Base-by-base conservation (phyloP, 2,888 invertebrate species). In the Chaitophorus viminalis region DNA sequence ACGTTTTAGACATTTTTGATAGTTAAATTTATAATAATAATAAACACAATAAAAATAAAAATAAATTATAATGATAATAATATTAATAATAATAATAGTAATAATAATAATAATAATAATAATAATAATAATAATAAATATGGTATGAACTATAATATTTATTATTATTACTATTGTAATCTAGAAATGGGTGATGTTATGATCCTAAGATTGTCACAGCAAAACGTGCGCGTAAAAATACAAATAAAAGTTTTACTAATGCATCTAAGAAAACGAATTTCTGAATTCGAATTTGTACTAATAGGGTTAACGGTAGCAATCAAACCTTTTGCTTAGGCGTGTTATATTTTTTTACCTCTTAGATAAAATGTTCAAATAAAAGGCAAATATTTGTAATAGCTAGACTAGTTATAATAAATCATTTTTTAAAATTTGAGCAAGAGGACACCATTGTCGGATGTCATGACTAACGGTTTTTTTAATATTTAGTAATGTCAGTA, bases 391-490 rank as follows among this genome's bases (percentile, higher is more conserved):
- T 82, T 46, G 0, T 70, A 70, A 46, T 70, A 21, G 70, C 46
- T 82, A 70, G 25, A 25, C 70, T 70, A 70, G 70, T 82, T 31
- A 82, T 70, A 82, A 65, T 70, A 3, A 46, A 70, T 21, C 52
- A 14, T 79, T 31, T 70, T 70, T 76, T 33, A 65, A 11, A 39
- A 84, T 84, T 84, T 84, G 84, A 84, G 84, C 84, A 84, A 84
- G 65, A 84, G 33, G 33, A 84, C 39, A 76, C 8, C 31, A 46
- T n/a, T 11, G 65, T 31, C 33, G 75, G n/a, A 68, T 84, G 46
- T 52, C 46, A 68, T 84, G 46, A 84, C n/a, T 65, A 46, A 81
- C 31, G 31, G 65, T 5, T 17, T 68, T 65, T 76, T 9, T 60
- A 60, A 75, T 83, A 60, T 60, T 74, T 54, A 74, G 54, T 82